Conservation (phyloP, 1,140 invertebrate genomes). For the Neuroterus valhalla region DNA sequence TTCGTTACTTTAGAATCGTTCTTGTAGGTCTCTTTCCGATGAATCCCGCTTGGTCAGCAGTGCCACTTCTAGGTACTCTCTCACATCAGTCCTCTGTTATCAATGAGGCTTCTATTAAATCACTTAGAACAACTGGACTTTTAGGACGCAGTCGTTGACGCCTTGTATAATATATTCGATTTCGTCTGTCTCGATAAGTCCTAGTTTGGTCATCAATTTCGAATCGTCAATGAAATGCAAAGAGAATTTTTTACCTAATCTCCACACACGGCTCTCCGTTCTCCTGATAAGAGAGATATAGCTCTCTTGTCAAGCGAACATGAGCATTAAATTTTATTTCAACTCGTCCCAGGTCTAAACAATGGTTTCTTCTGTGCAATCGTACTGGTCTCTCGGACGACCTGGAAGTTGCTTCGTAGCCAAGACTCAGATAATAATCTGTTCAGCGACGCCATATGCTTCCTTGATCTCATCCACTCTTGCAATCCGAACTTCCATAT, state of each 20-base stretch:
- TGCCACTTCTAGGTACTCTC: background rate
- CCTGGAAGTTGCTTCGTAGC: background rate
- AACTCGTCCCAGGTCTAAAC: background rate
- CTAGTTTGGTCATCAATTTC: background rate
- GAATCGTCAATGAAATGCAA: background rate
- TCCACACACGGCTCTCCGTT: background rate
- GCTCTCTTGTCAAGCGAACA: background rate
- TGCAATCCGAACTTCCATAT: slow-evolving; percentile 2
- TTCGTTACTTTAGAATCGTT: background rate
- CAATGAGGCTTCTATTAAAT: background rate
- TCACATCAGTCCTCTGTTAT: background rate
- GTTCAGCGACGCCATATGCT: background rate
- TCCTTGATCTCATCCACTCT: slow-evolving; percentile 3
- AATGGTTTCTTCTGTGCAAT: background rate
- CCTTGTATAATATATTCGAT: background rate
- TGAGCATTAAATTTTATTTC: background rate
- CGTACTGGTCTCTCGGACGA: background rate
- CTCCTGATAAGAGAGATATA: background rate
- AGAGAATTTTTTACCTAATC: background rate
- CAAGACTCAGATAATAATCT: background rate
- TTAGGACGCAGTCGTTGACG: background rate
- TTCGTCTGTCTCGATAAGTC: background rate
- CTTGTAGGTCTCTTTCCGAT: background rate
- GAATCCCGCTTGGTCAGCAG: background rate
- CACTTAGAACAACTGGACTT: background rate